Evolutionary conservation across 2,113 vertebrate species (phyloP).

Genomic region (Balaeniceps rex): DNA sequence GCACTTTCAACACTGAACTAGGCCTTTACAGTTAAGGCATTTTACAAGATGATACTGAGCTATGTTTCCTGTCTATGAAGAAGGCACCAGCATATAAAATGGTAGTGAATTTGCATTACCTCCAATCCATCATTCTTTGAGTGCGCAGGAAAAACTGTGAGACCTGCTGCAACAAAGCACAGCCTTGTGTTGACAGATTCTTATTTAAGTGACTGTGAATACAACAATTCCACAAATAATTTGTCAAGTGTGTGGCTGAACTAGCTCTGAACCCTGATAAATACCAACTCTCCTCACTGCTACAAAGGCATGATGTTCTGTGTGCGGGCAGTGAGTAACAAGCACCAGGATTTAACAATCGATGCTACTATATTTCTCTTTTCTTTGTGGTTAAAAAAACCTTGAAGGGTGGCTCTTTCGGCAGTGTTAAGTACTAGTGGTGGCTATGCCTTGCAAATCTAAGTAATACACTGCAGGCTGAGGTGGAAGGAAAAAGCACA

Average conservation of each 20-base stretch:
- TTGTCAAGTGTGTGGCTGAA: constrained; percentile 98
- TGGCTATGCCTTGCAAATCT: constrained; percentile 13
- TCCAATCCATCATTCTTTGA: constrained; percentile 94
- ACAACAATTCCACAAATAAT: constrained; percentile 99
- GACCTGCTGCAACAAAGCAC: constrained; percentile 82
- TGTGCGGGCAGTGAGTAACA: constrained; percentile 70
- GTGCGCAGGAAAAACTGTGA: constrained; percentile 78
- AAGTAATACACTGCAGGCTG: not conserved
- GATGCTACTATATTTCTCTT: constrained; percentile 76
- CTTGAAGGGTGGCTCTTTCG: constrained; percentile 58
- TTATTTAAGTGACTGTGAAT: constrained; percentile 99
- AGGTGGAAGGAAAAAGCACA: constrained; percentile 12
- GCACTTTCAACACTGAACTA: constrained; percentile 64
- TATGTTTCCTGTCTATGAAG: constrained; percentile 87
- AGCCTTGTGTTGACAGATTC: constrained; percentile 95
- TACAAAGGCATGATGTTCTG: constrained; percentile 73
- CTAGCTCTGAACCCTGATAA: constrained; percentile 94
- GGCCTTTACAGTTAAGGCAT: constrained; percentile 83
- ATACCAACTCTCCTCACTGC: constrained; percentile 78
- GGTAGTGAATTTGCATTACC: constrained; percentile 99
- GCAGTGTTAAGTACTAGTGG: constrained; percentile 14
- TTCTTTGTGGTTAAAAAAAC: constrained; percentile 69
- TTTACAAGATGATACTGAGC: constrained; percentile 94
- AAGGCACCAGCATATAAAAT: constrained; percentile 95
- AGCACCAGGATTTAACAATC: constrained; percentile 75